Base-by-base conservation (phyloP, 2,888 invertebrate species). In the Oscheius onirici region DNA sequence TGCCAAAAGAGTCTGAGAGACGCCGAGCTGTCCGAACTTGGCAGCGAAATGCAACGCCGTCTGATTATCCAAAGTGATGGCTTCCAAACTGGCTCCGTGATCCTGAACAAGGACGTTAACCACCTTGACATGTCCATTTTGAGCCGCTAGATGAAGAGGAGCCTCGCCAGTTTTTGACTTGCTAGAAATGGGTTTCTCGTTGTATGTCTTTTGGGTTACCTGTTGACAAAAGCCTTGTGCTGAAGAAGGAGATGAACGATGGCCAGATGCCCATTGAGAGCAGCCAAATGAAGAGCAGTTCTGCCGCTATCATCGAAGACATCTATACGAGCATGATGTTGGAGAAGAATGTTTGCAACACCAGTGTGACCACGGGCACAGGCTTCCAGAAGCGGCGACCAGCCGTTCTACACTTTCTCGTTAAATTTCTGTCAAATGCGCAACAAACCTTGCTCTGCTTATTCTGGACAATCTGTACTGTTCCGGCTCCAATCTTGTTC, bases 161-260 rank as follows among this genome's bases (percentile, higher is more conserved):
- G 99, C 97, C 83, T 97, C 91, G 6, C 99, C 97, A 20, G 95
- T 94, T 87, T 97, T 92, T 0, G 97, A 96, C 89, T 97, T 97
- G 17, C 96, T 83, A n/a, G n/a, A n/a, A n/a, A 65, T 34, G 34
- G 5, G 72, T 61, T 34, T 46, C 11, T 46, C 13, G n/a, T 11
- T 17, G 17, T 49, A 11, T 49, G 20, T 6, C 5, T 55, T 24
- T 10, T 6, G 28, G 6, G 24, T 34, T 40, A 76, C 78, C 78
- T 96, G 89, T 99, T 99, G 77, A 99, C 97, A 89, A 97, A 99
- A 0, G 99, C 97, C 89, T 97, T 97, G 89, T 95, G 93, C 61
- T 94, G 93, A 49, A 99, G 90, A 65, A 99, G 90, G 0, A 90
- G 87, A 76, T 90, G 90, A 91, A 94, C 90, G 2, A 91, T 89